A percentile compares a stretch with the other conserved stretches of the same genome.
Conservation (phyloP, 2,113 vertebrate genomes). For the Rhegmatorhina hoffmannsi region DNA sequence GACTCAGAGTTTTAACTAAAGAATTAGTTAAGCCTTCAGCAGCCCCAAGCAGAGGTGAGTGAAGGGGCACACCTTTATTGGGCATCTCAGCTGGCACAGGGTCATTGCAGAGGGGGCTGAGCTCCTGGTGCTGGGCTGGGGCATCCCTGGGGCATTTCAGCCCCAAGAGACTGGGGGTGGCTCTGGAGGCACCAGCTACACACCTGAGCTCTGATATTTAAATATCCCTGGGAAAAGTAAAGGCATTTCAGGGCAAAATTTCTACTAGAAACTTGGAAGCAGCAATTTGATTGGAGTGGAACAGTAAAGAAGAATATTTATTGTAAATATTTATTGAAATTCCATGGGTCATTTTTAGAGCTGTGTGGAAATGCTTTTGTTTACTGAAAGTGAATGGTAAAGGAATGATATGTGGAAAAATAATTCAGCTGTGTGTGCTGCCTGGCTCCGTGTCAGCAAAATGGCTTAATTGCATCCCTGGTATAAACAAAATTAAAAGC, state of each 20-base stretch:
- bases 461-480: not conserved
- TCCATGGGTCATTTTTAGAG: not conserved
- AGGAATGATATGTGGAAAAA: not conserved
- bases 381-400: not conserved
- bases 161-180: not conserved
- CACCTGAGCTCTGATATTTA: not conserved
- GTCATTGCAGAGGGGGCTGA: not conserved
- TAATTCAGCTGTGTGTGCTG: not conserved
- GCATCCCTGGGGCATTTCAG: not conserved
- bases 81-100: not conserved
- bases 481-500: not conserved
- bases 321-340: not conserved
- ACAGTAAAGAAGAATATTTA: not conserved
- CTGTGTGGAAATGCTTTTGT: not conserved
- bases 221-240: not conserved
- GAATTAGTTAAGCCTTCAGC: not conserved
- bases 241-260: not conserved
- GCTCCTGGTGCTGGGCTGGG: not conserved
- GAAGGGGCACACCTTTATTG: not conserved
- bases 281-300: not conserved
- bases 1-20: rapidly evolving
- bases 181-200: not conserved
- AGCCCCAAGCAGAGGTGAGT: not conserved
- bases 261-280: not conserved
- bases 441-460: not conserved